These are phyloP conservation scores for Todus mexicanus DNA, from an alignment of 2,797 vertebrate species.

Conservation along the genomic window DNA sequence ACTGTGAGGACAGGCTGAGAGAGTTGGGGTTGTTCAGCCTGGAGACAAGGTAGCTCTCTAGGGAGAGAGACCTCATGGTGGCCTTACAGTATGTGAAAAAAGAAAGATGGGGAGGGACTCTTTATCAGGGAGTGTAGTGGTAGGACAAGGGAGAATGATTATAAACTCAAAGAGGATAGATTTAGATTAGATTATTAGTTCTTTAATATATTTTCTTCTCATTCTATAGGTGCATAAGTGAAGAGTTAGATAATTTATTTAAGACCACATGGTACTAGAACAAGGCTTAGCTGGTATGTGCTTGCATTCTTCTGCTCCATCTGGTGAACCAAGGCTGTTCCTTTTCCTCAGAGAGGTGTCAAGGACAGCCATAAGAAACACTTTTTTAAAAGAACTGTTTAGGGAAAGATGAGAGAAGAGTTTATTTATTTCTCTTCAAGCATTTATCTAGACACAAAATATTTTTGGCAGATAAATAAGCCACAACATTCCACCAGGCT, in stretches of 20 bases:
- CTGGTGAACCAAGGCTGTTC: neutral
- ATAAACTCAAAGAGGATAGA: neutral
- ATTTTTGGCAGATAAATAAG: slow-evolving; percentile 60
- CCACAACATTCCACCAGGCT: slow-evolving; percentile 31
- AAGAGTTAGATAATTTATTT: neutral
- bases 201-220: neutral
- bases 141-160: neutral
- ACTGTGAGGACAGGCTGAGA: neutral
- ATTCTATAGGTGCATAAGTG: neutral
- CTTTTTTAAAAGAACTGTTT: slow-evolving; percentile 34
- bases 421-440: slow-evolving; percentile 61
- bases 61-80: neutral
- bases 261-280: neutral
- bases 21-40: neutral
- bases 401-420: slow-evolving; percentile 19
- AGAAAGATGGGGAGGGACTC: neutral
- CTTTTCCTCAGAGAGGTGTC: slow-evolving; percentile 18
- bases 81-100: neutral
- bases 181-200: neutral
- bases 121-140: neutral
- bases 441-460: slow-evolving; percentile 58
- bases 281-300: neutral
- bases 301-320: neutral
- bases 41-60: neutral
- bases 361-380: slow-evolving; percentile 8